These are phyloP conservation scores for Andricus quercusramuli DNA, from an alignment of 2,888 invertebrate species.

Conservation along the genomic window DNA sequence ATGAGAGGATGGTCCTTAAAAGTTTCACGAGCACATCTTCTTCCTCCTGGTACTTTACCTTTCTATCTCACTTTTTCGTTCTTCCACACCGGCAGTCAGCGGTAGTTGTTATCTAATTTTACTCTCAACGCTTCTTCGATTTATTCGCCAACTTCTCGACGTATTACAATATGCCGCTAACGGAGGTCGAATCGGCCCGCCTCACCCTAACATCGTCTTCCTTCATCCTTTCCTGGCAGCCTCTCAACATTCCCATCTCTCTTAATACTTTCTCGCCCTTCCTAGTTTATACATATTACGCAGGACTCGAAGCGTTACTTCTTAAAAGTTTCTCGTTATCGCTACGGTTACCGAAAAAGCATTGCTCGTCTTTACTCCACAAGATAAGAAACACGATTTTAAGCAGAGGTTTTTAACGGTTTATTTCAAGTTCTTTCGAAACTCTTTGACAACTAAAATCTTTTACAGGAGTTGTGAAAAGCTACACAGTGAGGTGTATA, in stretches of 20 bases:
- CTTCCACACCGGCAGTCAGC: slow-evolving; percentile 67
- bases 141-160: slow-evolving; percentile 78
- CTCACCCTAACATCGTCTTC: slow-evolving; percentile 48
- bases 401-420: background rate
- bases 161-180: slow-evolving; percentile 78
- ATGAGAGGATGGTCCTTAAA: slow-evolving; percentile 75
- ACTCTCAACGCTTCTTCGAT: slow-evolving; percentile 79
- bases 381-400: background rate
- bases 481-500: background rate
- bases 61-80: slow-evolving; percentile 41
- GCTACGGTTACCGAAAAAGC: slow-evolving; percentile 6
- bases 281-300: slow-evolving; percentile 35
- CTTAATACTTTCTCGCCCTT: slow-evolving; percentile 30
- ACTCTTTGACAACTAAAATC: background rate
- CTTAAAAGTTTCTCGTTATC: slow-evolving; percentile 39
- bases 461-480: background rate
- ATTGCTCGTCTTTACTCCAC: background rate
- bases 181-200: slow-evolving; percentile 66
- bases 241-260: slow-evolving; percentile 8
- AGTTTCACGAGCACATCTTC: slow-evolving; percentile 69
- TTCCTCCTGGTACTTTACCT: slow-evolving; percentile 56
- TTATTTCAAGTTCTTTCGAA: background rate
- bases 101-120: slow-evolving; percentile 79
- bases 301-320: slow-evolving; percentile 36
- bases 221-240: slow-evolving; percentile 42